Conservation (phyloP, 2,888 invertebrate genomes). For the Agonopterix arenella region DNA sequence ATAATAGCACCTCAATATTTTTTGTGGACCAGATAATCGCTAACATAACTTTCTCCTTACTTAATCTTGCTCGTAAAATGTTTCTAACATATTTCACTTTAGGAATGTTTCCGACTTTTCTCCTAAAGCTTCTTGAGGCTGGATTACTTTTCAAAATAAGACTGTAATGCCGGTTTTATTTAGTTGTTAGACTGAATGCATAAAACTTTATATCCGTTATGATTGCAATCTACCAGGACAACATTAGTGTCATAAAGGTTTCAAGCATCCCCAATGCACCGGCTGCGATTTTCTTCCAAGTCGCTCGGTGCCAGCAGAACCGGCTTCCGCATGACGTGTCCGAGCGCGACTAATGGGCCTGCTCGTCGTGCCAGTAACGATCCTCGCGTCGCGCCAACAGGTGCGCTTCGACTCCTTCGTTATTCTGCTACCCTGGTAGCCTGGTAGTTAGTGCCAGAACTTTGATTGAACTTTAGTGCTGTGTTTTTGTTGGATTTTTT, state of each 20-base stretch:
- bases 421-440: constrained; percentile 43
- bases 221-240: neutral
- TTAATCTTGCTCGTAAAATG: constrained; percentile 22
- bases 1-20: constrained; percentile 9
- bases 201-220: neutral
- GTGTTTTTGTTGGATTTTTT: neutral
- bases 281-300: constrained; percentile 55
- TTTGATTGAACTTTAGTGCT: neutral
- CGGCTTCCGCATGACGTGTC: constrained; percentile 72
- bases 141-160: too few species aligned
- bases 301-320: constrained; percentile 36
- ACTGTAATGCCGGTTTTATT: too few species aligned
- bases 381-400: constrained; percentile 67
- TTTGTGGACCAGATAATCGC: constrained; percentile 29
- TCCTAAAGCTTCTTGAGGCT: too few species aligned
- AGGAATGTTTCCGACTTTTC: too few species aligned
- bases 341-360: constrained; percentile 58
- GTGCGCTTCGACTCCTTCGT: constrained; percentile 47
- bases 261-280: constrained; percentile 16
- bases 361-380: constrained; percentile 58
- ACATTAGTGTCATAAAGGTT: neutral
- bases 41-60: constrained; percentile 36
- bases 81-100: too few species aligned
- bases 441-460: constrained; percentile 16
- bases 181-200: too few species aligned